Evolutionary conservation across 2,888 invertebrate genomes (phyloP).

Genomic region (Nomada lathburiana): DNA sequence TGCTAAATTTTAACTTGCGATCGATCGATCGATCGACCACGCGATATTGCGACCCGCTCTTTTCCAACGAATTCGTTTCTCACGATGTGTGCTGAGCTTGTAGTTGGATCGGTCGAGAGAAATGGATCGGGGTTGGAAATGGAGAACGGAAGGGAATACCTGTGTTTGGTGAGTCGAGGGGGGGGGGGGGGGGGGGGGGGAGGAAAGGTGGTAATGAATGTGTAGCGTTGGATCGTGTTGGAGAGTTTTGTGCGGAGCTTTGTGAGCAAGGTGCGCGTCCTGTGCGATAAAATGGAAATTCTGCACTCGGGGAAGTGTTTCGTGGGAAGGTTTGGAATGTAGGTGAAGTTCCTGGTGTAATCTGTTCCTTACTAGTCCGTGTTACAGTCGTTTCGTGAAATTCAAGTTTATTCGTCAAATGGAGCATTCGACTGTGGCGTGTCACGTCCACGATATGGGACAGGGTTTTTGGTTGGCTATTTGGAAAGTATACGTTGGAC

Average conservation of each 20-base stretch:
- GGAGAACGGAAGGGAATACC: too few species aligned
- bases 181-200: too few species aligned
- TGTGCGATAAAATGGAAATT: background rate
- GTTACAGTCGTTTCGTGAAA: too few species aligned
- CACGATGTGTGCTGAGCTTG: background rate
- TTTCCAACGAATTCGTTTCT: conserved; percentile 4
- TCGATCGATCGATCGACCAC: conserved; percentile 38
- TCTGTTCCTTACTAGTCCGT: too few species aligned
- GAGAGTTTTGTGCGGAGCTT: background rate
- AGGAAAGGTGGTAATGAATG: background rate
- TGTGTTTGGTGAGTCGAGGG: background rate
- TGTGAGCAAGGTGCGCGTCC: background rate
- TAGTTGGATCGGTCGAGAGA: too few species aligned
- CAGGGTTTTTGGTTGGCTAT: too few species aligned
- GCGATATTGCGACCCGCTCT: conserved; percentile 29
- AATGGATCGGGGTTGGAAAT: too few species aligned
- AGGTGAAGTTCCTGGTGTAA: background rate
- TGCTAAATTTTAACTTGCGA: conserved; percentile 29
- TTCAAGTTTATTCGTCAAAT: too few species aligned
- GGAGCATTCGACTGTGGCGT: too few species aligned
- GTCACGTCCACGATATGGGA: too few species aligned
- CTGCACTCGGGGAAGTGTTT: background rate
- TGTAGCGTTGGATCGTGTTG: too few species aligned
- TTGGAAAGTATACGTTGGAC: too few species aligned
- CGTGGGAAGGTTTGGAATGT: background rate